Evolutionary conservation across 2,797 vertebrate genomes (phyloP), one percentile per base, ranked within the genome.

Genomic region (Poecilia velifera): DNA sequence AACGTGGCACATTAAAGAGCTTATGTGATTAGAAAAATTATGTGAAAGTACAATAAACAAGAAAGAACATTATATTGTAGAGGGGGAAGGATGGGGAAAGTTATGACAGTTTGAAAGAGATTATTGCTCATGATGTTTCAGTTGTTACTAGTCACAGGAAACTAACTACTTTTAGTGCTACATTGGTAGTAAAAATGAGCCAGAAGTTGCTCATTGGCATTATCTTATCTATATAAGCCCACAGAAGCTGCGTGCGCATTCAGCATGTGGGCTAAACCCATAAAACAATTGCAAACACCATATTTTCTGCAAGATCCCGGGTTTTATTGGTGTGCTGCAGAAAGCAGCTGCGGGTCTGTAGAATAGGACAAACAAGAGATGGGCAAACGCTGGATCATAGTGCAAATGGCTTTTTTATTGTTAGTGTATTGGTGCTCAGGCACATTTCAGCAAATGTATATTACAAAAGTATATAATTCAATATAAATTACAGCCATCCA

Each of bases 261-360:
- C 9, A 53, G 47, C 66, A 46, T 57, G 8, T 57, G 45, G 53
- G 49, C 72, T 39, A 51, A 46, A 39, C 59, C 55, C 59, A 66
- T 76, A 66, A 80, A 59, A 73, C 45, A 45, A 20, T 46, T 84
- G 36, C 28, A 46, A 51, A 80, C 49, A 74, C 13, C 6, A 14
- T 57, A 10, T 84, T 74, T 77, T 20, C 68, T 62, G 36, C 45
- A 25, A 46, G n/a, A 62, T 62, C 47, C 31, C 28, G 59, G 6
- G 3, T 31, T 72, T 78, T 59, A 34, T 36, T 72, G 22, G 20
- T 66, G 22, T 20, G 22, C 6, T 51, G 22, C 34, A 66, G 4
- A 28, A 41, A 45, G 10, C 77, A 76, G 59, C 70, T 79, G 74
- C 8, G 8, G 43, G 55, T 43, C 20, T 36, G 7, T 72, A n/a